Percentiles rank a stretch among this genome's conserved stretches.
Conservation (phyloP, 2,888 invertebrate genomes). For the Callyntrura guangdongensis region DNA sequence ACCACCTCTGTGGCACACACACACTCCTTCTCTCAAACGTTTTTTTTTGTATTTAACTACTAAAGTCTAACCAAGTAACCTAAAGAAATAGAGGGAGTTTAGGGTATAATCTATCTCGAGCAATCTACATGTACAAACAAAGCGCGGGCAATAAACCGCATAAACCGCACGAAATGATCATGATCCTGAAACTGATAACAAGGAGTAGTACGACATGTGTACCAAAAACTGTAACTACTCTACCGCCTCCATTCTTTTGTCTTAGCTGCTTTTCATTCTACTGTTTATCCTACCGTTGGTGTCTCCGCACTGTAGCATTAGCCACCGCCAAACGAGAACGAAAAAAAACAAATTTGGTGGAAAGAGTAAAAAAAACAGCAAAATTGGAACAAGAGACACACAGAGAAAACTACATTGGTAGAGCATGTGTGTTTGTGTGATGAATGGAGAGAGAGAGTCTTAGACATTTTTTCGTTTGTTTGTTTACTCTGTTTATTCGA, state of each 20-base stretch:
- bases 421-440: background rate
- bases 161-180: constrained; percentile 32
- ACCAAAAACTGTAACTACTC: background rate
- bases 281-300: background rate
- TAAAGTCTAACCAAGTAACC: background rate
- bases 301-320: too few relatives aligned
- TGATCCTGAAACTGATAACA: background rate
- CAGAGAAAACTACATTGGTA: background rate
- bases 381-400: background rate
- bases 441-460: constrained; percentile 10
- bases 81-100: background rate
- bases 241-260: constrained; percentile 6
- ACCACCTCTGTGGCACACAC: background rate
- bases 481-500: constrained; percentile 68
- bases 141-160: constrained; percentile 18
- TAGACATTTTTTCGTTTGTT: constrained; percentile 37
- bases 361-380: background rate
- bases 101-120: constrained; percentile 12
- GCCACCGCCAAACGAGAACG: too few relatives aligned
- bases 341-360: background rate
- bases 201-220: background rate
- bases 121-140: constrained; percentile 50
- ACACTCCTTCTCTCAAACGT: background rate
- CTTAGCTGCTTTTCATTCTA: background rate
- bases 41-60: constrained; percentile 36